Evolutionary conservation across 2,113 vertebrate species (phyloP).

Genomic region (Prinia subflava): DNA sequence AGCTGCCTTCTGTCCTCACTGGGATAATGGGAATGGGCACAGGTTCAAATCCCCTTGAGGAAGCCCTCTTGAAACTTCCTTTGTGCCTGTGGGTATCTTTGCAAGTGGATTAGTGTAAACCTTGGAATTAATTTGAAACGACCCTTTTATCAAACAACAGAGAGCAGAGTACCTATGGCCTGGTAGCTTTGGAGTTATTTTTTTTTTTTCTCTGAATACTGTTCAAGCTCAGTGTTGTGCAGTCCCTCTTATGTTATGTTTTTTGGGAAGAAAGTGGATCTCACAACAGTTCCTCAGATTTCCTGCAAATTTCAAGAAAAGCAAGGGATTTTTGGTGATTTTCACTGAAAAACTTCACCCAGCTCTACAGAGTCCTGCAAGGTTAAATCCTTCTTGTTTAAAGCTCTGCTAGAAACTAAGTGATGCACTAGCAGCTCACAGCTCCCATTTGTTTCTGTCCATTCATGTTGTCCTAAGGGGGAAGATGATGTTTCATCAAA

Average conservation of each 20-base stretch:
- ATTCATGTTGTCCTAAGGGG: not conserved
- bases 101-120: not conserved
- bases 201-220: not conserved
- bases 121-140: not conserved
- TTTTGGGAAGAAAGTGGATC: not conserved
- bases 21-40: not conserved
- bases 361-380: not conserved
- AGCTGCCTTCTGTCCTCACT: not conserved
- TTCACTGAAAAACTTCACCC: not conserved
- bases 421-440: not conserved
- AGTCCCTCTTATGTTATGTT: not conserved
- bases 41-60: not conserved
- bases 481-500: not conserved
- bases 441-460: not conserved
- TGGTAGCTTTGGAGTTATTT: not conserved
- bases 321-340: not conserved
- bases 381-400: not conserved
- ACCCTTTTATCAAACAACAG: not conserved
- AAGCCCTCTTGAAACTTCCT: not conserved
- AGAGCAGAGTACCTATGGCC: not conserved
- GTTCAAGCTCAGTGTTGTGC: not conserved
- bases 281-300: accelerated
- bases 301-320: not conserved
- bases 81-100: not conserved
- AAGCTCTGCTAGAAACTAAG: not conserved